These are phyloP conservation scores for Leiothrix lutea DNA, from an alignment of 2,113 vertebrate genomes.

Conservation along the genomic window DNA sequence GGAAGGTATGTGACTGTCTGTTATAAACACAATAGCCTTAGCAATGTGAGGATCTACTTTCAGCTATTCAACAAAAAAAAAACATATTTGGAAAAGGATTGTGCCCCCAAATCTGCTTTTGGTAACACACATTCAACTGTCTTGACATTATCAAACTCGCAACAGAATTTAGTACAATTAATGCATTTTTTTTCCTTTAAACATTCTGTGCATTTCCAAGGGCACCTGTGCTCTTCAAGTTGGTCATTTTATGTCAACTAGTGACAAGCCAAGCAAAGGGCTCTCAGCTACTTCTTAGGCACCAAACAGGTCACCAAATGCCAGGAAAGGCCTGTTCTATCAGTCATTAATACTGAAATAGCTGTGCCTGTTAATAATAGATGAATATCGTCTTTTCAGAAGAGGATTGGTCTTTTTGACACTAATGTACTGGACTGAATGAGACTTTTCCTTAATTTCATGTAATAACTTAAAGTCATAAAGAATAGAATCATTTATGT, in stretches of 20 bases:
- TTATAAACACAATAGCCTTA: not conserved
- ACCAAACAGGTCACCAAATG: constrained; percentile 24
- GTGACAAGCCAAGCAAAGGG: not conserved
- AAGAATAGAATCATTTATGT: not conserved
- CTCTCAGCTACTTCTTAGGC: not conserved
- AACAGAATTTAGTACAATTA: constrained; percentile 13
- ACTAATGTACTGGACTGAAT: not conserved
- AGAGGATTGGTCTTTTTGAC: not conserved
- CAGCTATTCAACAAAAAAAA: not conserved
- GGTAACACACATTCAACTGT: not conserved
- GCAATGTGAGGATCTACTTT: not conserved
- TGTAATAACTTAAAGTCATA: not conserved
- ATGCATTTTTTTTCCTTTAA: not conserved
- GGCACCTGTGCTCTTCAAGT: not conserved
- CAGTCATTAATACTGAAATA: constrained; percentile 28
- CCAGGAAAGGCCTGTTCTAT: not conserved
- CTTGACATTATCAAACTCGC: not conserved
- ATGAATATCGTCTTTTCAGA: not conserved
- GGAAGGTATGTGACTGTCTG: not conserved
- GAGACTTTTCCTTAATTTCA: not conserved
- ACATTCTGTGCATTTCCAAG: not conserved
- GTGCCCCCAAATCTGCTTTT: not conserved
- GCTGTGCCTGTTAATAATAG: constrained; percentile 33
- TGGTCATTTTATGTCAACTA: not conserved
- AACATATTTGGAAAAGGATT: not conserved